Evolutionary conservation across 1,140 invertebrate species (phyloP).

Genomic region (Camponotus vicinus): DNA sequence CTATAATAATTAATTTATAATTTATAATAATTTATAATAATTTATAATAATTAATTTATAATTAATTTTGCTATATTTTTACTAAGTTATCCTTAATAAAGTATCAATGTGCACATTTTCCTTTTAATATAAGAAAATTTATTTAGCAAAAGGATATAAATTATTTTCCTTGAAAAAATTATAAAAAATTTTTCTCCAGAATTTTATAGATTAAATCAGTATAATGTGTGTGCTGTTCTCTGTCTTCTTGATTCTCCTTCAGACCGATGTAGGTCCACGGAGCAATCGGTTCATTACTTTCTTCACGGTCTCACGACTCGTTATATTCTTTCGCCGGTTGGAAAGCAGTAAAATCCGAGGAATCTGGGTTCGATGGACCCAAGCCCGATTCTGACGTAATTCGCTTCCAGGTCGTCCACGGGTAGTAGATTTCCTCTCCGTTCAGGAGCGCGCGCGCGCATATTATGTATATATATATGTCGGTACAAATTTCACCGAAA

Average conservation of each 20-base stretch:
- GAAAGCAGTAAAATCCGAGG: slow-evolving; percentile 69
- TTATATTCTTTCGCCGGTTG: slow-evolving; percentile 47
- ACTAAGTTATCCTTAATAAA: background rate
- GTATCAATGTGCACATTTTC: background rate
- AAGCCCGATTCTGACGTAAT: slow-evolving; percentile 75
- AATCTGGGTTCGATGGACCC: slow-evolving; percentile 75
- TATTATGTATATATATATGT: slow-evolving; percentile 37
- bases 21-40: too few relatives aligned
- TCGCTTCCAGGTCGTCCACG: slow-evolving; percentile 75
- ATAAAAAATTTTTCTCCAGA: background rate
- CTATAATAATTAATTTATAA: too few relatives aligned
- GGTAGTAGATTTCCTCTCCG: slow-evolving; percentile 73
- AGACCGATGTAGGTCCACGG: background rate
- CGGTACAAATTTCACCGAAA: slow-evolving; percentile 75
- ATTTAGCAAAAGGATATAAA: too few relatives aligned
- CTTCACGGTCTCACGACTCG: slow-evolving; percentile 9
- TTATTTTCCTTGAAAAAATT: background rate
- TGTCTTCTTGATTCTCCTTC: background rate
- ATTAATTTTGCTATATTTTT: background rate
- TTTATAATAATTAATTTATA: background rate
- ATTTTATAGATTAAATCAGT: background rate
- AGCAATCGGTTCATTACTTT: slow-evolving; percentile 35
- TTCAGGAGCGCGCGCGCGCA: slow-evolving; percentile 44
- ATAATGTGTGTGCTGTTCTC: background rate
- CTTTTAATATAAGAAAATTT: background rate